Percentiles rank a stretch among this genome's conserved stretches.
These are phyloP conservation scores for Drosophila aff. DNA, from an alignment of 1,140 invertebrate genomes.

Conservation along the genomic window DNA sequence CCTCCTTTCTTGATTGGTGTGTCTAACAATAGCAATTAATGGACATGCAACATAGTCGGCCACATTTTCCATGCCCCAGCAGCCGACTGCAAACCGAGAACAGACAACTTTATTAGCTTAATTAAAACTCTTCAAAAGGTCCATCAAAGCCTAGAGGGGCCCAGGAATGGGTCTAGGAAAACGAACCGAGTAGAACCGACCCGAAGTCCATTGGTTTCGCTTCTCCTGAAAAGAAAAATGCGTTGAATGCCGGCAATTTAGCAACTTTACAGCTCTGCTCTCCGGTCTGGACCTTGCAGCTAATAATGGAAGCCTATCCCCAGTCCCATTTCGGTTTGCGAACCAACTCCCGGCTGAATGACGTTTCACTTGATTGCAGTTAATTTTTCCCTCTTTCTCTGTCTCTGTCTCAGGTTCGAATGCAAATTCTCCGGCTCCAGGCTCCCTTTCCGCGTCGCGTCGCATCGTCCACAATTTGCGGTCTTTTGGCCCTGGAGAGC, in stretches of 20 bases:
- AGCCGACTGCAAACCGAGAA: conserved; percentile 29
- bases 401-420: conserved; percentile 52
- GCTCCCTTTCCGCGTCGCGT: not conserved
- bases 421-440: conserved; percentile 70
- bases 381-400: conserved; percentile 63
- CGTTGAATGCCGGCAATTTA: conserved; percentile 80
- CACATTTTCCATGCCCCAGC: conserved; percentile 29
- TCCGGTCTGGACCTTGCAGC: conserved; percentile 33
- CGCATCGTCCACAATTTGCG: conserved; percentile 38
- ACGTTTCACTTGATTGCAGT: conserved; percentile 83
- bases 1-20: conserved; percentile 63
- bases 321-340: conserved; percentile 25
- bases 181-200: conserved; percentile 11
- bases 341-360: conserved; percentile 65
- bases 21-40: conserved; percentile 78
- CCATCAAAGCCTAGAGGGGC: conserved; percentile 47
- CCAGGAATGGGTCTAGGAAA: conserved; percentile 14
- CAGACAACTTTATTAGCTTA: conserved; percentile 81
- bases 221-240: conserved; percentile 67
- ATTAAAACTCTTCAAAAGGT: conserved; percentile 79
- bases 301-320: conserved; percentile 71
- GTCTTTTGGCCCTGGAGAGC: conserved; percentile 39
- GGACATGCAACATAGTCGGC: conserved; percentile 59
- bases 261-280: conserved; percentile 69
- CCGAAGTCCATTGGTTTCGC: conserved; percentile 66